These are phyloP conservation scores for Sussaba pulchella DNA, from an alignment of 2,888 invertebrate species.

Conservation along the genomic window DNA sequence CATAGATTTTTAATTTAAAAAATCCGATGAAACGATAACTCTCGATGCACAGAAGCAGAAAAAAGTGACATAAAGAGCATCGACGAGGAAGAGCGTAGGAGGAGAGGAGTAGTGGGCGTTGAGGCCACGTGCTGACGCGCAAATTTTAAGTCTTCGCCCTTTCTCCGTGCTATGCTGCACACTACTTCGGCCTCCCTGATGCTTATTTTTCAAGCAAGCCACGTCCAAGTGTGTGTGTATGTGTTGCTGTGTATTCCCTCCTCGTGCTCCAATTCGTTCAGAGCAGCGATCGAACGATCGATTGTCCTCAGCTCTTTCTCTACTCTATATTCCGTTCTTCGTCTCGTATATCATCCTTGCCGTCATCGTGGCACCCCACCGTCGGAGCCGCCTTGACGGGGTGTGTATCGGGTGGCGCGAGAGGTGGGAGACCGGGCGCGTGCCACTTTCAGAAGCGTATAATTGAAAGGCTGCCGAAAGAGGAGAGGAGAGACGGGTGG, in stretches of 20 bases:
- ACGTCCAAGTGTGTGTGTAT: neutral
- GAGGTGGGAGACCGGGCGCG: constrained; percentile 36
- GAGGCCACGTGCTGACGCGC: constrained; percentile 65
- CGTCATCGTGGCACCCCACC: constrained; percentile 19
- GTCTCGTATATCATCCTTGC: constrained; percentile 13
- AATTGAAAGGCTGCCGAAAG: constrained; percentile 64
- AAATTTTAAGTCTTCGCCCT: constrained; percentile 64
- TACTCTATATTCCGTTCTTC: constrained; percentile 36
- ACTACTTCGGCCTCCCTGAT: constrained; percentile 23
- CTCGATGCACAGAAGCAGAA: neutral
- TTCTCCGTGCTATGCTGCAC: constrained; percentile 31
- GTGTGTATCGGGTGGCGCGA: constrained; percentile 29
- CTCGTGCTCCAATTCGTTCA: constrained; percentile 70
- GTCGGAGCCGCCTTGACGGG: neutral
- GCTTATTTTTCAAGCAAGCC: constrained; percentile 8
- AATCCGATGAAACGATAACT: neutral
- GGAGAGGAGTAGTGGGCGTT: constrained; percentile 22
- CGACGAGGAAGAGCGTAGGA: constrained; percentile 22
- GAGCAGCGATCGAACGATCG: constrained; percentile 62
- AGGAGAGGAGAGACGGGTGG: neutral
- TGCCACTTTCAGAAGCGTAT: constrained; percentile 63
- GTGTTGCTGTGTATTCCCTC: constrained; percentile 38
- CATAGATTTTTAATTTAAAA: neutral
- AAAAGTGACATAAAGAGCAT: constrained; percentile 26
- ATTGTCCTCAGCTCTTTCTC: constrained; percentile 54